These are phyloP conservation scores for Onchidella celtica DNA, from an alignment of 2,888 invertebrate species.

Conservation along the genomic window DNA sequence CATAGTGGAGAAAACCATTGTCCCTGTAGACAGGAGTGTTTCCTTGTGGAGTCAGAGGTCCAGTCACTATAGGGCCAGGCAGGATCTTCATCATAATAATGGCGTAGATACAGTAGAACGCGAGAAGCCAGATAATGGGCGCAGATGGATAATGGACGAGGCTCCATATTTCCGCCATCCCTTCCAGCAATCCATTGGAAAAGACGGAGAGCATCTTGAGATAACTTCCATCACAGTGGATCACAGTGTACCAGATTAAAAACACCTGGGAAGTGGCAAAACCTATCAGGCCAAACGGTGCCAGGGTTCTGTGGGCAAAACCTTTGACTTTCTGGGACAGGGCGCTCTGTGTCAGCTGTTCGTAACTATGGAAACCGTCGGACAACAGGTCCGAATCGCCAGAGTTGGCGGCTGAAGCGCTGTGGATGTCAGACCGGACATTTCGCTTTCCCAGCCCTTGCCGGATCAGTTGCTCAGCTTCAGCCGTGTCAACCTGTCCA, in stretches of 20 bases:
- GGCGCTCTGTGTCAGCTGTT: slow-evolving; percentile 60
- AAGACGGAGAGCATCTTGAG: slow-evolving; percentile 52
- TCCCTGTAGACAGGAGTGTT: slow-evolving; percentile 81
- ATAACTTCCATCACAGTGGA: slow-evolving; percentile 70
- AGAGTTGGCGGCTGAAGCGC: not conserved
- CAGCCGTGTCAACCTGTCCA: slow-evolving; percentile 50
- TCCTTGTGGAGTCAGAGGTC: slow-evolving; percentile 82
- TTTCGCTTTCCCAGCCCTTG: slow-evolving; percentile 27
- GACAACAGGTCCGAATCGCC: slow-evolving; percentile 55
- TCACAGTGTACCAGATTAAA: slow-evolving; percentile 56
- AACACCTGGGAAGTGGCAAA: slow-evolving; percentile 72
- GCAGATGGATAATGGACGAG: slow-evolving; percentile 65
- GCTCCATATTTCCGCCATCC: slow-evolving; percentile 71
- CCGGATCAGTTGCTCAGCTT: slow-evolving; percentile 47
- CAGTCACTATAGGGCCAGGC: slow-evolving; percentile 80
- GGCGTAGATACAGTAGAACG: slow-evolving; percentile 79
- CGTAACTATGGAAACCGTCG: slow-evolving; percentile 62
- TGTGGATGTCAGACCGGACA: not conserved
- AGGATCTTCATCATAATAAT: slow-evolving; percentile 80
- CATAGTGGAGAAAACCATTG: slow-evolving; percentile 82
- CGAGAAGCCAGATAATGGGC: slow-evolving; percentile 65
- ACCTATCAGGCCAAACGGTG: slow-evolving; percentile 69
- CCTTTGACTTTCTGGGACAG: slow-evolving; percentile 52
- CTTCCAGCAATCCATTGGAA: slow-evolving; percentile 53
- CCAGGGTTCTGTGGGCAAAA: slow-evolving; percentile 64